Evolutionary conservation across 1,140 invertebrate genomes (phyloP).

Genomic region (Drosophila virilis): DNA sequence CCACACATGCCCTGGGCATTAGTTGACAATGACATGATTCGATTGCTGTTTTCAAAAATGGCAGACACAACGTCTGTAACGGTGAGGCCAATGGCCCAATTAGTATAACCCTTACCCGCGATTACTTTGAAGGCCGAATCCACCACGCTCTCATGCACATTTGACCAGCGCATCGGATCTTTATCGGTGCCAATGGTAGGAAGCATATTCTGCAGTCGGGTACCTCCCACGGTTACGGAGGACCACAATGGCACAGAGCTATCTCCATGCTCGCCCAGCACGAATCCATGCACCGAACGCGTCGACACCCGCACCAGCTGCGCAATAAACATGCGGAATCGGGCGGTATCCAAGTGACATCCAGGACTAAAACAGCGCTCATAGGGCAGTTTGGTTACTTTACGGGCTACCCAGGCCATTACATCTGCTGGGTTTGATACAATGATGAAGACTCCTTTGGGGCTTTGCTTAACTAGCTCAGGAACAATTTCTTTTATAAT

Average conservation of each 20-base stretch:
- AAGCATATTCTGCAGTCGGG: constrained; percentile 88
- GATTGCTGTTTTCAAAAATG: constrained; percentile 89
- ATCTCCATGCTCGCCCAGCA: constrained; percentile 93
- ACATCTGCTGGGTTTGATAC: constrained; percentile 95
- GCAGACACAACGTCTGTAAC: constrained; percentile 88
- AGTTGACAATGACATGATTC: constrained; percentile 90
- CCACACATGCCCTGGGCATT: constrained; percentile 90
- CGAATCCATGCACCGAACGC: constrained; percentile 92
- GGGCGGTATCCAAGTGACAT: constrained; percentile 93
- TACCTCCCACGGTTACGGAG: constrained; percentile 84
- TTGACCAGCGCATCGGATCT: constrained; percentile 91
- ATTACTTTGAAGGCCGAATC: constrained; percentile 92
- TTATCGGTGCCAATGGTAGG: constrained; percentile 88
- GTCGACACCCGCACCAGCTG: constrained; percentile 91
- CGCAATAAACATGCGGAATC: constrained; percentile 89
- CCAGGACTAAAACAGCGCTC: constrained; percentile 94
- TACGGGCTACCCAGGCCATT: constrained; percentile 94
- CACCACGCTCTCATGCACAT: constrained; percentile 90
- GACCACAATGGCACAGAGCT: constrained; percentile 94
- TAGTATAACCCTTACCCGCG: constrained; percentile 93
- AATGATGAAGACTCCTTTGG: constrained; percentile 91
- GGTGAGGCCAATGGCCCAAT: constrained; percentile 93
- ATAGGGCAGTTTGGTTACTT: constrained; percentile 92
- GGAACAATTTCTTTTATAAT: constrained; percentile 91
- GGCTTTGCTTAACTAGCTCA: constrained; percentile 91